Evolutionary conservation across 2,113 vertebrate genomes (phyloP).

Genomic region (Cebidichthys violaceus): DNA sequence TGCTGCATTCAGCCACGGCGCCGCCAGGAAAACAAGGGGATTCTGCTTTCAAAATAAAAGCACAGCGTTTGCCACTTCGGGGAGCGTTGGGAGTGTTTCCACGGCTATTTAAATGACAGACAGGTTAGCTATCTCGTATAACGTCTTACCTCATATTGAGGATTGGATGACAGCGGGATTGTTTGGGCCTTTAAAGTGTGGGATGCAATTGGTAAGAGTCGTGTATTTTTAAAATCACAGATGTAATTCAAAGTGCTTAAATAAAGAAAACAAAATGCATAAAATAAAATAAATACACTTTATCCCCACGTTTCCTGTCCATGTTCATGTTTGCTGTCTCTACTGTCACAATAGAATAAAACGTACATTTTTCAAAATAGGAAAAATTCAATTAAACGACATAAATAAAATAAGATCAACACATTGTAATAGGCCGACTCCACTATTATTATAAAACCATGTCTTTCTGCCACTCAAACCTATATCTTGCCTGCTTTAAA

Average conservation of each 20-base stretch:
- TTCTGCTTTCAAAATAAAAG: conserved; percentile 52
- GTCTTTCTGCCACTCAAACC: not conserved
- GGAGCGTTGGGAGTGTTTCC: not conserved
- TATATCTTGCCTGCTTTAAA: not conserved
- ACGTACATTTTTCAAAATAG: not conserved
- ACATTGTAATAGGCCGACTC: not conserved
- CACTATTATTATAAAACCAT: not conserved
- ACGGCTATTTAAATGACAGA: not conserved
- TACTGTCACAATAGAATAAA: not conserved
- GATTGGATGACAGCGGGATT: not conserved
- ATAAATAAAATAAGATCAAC: not conserved
- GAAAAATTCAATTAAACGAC: too few relatives aligned
- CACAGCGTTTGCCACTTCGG: rapidly evolving
- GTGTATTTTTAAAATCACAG: not conserved
- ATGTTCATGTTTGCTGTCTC: not conserved
- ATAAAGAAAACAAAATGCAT: not conserved
- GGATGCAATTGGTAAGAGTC: not conserved
- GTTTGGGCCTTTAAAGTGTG: not conserved
- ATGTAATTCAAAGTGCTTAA: not conserved
- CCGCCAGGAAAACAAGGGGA: conserved; percentile 8
- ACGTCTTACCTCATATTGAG: not conserved
- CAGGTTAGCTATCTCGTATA: too few relatives aligned
- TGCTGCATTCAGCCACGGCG: not conserved
- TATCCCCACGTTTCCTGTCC: not conserved
- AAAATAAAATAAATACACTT: not conserved